These are phyloP conservation scores for Typhlomys cinereus DNA, from an alignment of 2,113 vertebrate genomes.

Conservation along the genomic window DNA sequence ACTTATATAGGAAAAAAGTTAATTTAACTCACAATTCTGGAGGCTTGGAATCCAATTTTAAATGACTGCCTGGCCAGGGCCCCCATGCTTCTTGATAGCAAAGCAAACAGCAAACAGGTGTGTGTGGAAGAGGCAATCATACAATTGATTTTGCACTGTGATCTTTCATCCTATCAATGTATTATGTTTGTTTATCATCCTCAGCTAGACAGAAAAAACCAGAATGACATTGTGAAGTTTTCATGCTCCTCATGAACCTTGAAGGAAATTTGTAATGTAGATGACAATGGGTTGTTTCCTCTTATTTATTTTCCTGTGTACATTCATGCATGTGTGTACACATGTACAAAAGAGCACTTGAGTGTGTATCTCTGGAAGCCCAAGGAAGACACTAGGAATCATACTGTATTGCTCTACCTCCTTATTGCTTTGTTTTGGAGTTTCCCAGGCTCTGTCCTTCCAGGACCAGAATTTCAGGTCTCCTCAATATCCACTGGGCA, in stretches of 20 bases:
- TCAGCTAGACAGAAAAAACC: conserved; percentile 21
- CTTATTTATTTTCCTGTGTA: no score
- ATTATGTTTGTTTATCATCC: neutral
- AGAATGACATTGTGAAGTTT: neutral
- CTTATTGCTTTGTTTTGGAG: no score
- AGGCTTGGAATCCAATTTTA: neutral
- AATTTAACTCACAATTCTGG: neutral
- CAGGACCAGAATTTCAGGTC: no score
- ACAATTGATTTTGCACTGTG: neutral
- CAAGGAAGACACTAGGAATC: no score
- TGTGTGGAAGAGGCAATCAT: neutral
- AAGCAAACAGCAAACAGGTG: neutral
- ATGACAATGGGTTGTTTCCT: neutral
- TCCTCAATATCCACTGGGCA: no score
- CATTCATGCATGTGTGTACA: no score
- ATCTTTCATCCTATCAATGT: neutral
- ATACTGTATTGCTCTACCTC: no score
- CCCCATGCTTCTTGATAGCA: neutral
- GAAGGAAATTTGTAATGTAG: neutral
- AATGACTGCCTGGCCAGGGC: neutral
- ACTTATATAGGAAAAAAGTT: neutral
- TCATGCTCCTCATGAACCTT: neutral
- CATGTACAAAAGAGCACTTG: no score
- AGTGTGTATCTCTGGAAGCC: no score
- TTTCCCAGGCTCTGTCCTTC: no score